A percentile compares a stretch with the other conserved stretches of the same genome.
Conservation (phyloP, 2,888 invertebrate genomes). For the Sinhomidia bicolor region DNA sequence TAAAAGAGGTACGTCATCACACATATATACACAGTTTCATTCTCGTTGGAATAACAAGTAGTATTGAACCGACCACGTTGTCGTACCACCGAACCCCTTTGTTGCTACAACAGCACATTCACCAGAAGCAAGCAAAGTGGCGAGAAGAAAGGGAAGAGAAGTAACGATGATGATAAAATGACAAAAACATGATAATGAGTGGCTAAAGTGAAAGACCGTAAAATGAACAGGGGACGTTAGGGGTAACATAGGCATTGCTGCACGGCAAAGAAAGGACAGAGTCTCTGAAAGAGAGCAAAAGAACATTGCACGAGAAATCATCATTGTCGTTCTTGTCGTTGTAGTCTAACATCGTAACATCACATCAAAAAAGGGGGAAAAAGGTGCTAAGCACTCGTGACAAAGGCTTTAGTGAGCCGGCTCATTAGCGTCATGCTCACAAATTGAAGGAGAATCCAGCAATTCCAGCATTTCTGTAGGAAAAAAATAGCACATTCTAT, state of each 20-base stretch:
- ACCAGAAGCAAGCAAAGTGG: background rate
- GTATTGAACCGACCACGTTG: background rate
- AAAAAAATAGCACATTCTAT: too few species aligned
- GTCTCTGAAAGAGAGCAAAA: background rate
- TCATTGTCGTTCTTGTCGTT: background rate
- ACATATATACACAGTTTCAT: background rate
- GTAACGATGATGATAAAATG: slow-evolving; percentile 21
- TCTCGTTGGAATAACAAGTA: background rate
- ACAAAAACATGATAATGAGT: slow-evolving; percentile 29
- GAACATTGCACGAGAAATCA: background rate
- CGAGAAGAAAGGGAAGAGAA: background rate
- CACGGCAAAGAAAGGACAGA: background rate
- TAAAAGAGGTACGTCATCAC: slow-evolving; percentile 1
- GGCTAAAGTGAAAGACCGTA: background rate
- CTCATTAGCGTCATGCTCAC: slow-evolving; percentile 3
- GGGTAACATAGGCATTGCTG: background rate
- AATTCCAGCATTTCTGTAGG: too few species aligned
- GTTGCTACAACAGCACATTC: background rate
- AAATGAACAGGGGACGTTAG: background rate
- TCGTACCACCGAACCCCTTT: background rate
- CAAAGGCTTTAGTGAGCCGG: slow-evolving; percentile 10
- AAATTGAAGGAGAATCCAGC: background rate
- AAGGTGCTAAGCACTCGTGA: slow-evolving; percentile 12
- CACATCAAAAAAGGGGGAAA: background rate
- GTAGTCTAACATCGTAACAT: background rate